Conservation (phyloP, 1,140 invertebrate genomes). For the Trialeurodes vaporariorum region DNA sequence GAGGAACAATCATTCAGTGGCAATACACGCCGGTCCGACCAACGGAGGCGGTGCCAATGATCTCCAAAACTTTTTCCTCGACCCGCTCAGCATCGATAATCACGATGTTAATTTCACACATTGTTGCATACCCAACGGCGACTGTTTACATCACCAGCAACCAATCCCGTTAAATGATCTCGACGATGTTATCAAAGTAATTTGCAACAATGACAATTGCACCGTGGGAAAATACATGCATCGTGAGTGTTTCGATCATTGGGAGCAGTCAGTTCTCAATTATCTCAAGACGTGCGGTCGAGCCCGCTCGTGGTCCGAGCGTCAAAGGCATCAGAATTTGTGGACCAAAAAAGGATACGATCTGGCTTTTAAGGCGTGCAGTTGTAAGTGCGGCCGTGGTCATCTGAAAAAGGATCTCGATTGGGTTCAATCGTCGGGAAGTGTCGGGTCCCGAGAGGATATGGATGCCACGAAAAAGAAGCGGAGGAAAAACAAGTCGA, state of each 20-base stretch:
- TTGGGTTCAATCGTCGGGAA: slow-evolving; percentile 59
- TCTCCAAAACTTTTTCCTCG: not conserved
- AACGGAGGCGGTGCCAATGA: not conserved
- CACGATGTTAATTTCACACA: slow-evolving; percentile 39
- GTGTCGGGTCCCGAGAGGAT: slow-evolving; percentile 33
- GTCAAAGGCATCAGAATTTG: slow-evolving; percentile 84
- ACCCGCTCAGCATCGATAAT: not conserved
- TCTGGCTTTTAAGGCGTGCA: slow-evolving; percentile 78
- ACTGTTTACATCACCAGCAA: slow-evolving; percentile 44
- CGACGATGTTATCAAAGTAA: slow-evolving; percentile 70
- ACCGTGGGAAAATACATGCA: slow-evolving; percentile 83
- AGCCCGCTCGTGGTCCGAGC: slow-evolving; percentile 84
- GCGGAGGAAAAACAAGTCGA: slow-evolving; percentile 51
- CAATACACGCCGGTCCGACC: not conserved
- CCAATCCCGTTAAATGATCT: slow-evolving; percentile 59
- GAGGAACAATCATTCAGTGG: not conserved
- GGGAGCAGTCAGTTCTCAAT: slow-evolving; percentile 77
- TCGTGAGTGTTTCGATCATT: slow-evolving; percentile 84
- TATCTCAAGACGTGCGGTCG: slow-evolving; percentile 81
- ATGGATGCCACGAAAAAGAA: slow-evolving; percentile 55
- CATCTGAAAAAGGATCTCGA: slow-evolving; percentile 90
- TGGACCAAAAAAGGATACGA: slow-evolving; percentile 98
- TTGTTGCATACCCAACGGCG: slow-evolving; percentile 69
- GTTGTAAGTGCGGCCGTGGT: slow-evolving; percentile 75
- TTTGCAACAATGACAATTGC: slow-evolving; percentile 91